A percentile compares a stretch with the other conserved stretches of the same genome.
Evolutionary conservation across 2,797 vertebrate genomes (phyloP).

Genomic region (Lepidocolaptes lacrymiger): DNA sequence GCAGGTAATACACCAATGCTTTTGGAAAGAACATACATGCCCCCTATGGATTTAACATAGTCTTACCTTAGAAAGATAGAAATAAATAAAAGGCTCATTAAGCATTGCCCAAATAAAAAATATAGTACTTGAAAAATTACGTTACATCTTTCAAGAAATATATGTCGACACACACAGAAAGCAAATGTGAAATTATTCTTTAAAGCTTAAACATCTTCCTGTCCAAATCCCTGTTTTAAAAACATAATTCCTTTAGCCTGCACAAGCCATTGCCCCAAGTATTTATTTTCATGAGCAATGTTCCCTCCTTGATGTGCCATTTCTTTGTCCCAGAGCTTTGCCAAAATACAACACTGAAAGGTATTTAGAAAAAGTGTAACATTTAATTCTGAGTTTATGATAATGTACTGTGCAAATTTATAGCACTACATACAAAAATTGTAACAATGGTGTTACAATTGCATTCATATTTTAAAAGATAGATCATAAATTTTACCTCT

Average conservation of each 20-base stretch:
- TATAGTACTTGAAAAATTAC: not conserved
- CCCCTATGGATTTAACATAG: slow-evolving; percentile 31
- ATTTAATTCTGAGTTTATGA: not conserved
- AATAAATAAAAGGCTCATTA: not conserved
- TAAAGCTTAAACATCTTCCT: not conserved
- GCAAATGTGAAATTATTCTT: not conserved
- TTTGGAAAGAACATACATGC: slow-evolving; percentile 29
- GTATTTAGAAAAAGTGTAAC: not conserved
- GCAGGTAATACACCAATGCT: not conserved
- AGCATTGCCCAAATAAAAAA: not conserved
- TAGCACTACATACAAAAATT: not conserved
- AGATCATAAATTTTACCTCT: not conserved
- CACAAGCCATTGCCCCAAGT: not conserved
- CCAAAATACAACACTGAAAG: not conserved
- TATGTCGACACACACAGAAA: not conserved
- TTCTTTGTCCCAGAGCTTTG: not conserved
- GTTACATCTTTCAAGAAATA: not conserved
- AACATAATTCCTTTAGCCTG: not conserved
- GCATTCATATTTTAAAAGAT: not conserved
- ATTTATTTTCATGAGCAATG: not conserved
- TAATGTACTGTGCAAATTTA: not conserved
- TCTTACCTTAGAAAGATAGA: not conserved
- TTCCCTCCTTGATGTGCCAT: not conserved
- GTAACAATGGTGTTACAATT: not conserved
- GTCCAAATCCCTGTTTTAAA: not conserved